These are phyloP conservation scores for Lysandra bellargus DNA, from an alignment of 2,888 invertebrate genomes.

Conservation along the genomic window DNA sequence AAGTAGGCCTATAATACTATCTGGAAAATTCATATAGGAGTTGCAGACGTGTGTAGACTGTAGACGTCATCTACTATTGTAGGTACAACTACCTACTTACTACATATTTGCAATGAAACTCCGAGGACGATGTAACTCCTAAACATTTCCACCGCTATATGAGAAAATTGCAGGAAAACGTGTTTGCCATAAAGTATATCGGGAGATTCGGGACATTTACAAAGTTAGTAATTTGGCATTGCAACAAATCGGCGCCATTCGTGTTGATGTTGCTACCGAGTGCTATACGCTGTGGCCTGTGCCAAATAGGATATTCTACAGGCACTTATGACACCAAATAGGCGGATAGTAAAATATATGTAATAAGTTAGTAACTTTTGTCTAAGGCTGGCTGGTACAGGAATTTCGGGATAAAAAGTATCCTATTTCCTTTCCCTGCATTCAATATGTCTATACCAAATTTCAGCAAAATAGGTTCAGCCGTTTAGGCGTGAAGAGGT, in stretches of 20 bases:
- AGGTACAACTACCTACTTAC: background rate
- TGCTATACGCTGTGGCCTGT: background rate
- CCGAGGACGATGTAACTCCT: background rate
- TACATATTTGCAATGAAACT: background rate
- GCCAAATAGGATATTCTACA: background rate
- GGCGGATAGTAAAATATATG: background rate
- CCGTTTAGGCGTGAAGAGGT: too few relatives aligned
- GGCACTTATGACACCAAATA: background rate
- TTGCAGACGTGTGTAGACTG: too few relatives aligned
- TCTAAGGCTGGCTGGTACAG: too few relatives aligned
- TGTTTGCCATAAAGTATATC: background rate
- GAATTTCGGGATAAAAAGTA: too few relatives aligned
- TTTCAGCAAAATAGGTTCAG: too few relatives aligned
- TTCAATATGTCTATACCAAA: too few relatives aligned
- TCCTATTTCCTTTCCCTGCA: too few relatives aligned
- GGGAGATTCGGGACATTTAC: background rate
- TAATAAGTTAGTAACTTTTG: too few relatives aligned
- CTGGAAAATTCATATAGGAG: too few relatives aligned
- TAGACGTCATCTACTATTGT: background rate
- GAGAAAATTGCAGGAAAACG: background rate
- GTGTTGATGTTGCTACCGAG: background rate
- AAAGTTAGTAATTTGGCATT: slow-evolving; percentile 24
- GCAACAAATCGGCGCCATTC: background rate
- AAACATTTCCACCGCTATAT: background rate
- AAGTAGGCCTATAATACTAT: too few relatives aligned